Evolutionary conservation across 1,140 invertebrate genomes (phyloP), one percentile per base, ranked within the genome.

Genomic region (Temnothorax longispinosus): DNA sequence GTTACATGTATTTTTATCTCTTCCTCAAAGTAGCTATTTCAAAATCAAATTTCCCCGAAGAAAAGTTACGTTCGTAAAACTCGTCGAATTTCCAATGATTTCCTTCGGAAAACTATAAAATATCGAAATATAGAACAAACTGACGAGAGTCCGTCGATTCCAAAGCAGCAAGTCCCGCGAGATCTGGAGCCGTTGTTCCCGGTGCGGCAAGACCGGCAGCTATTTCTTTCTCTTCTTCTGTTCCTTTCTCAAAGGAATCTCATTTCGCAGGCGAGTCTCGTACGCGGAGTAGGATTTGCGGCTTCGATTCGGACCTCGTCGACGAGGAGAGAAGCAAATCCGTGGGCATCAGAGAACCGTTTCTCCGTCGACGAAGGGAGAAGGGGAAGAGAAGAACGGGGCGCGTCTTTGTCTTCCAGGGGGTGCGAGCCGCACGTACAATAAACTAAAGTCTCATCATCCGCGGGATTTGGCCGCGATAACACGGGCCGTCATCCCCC

Each of bases 371-470:
- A 13, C 11, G 11, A 32, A 15, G 47, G 58, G 11, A 8, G 35
- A 3, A 10, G 15, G 21, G 11, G 10, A 27, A 27, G 15, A 69
- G 8, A 32, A 85, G 35, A 54, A 54, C 52, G 74, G 35, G 74
- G 35, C 88, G 15, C n/a, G 69, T 84, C 86, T 89, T 90, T 86
- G 84, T 89, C 86, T 87, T 85, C 80, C 56, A 54, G 80, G 60
- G 21, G 85, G 58, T 27, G 38, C 21, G 88, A 86, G 80, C 81
- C 89, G 87, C 90, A 94, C 94, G 93, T 94, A 95, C 94, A 94
- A 95, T 95, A 95, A 95, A 94, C 92, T 93, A 95, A 95, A 95
- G 94, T 95, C 93, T 94, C 95, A 95, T 95, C 95, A 95, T 95
- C 95, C 92, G 91, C 93, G 93, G 94, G 95, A 95, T 95, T 95